phyloP scores from a whole-genome alignment of 2,797 vertebrate species.

The Crax fasciolata region DNA sequence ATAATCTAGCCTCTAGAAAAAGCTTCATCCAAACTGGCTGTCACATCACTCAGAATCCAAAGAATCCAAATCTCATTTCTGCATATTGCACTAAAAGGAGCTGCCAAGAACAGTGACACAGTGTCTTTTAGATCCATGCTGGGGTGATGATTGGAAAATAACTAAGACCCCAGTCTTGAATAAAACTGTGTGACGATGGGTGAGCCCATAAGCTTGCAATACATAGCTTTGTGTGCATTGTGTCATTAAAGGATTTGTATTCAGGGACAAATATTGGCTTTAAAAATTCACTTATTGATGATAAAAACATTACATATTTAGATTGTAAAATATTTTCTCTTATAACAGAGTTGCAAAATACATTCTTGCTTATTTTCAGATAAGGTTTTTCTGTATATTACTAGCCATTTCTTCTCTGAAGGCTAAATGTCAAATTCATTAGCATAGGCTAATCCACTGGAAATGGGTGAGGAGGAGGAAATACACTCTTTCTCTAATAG shows the following conservation, averaged over 20 bases:
- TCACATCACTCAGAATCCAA: not conserved
- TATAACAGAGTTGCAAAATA: not conserved
- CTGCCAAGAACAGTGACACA: not conserved
- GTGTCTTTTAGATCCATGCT: not conserved
- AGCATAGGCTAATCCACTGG: not conserved
- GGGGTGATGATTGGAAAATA: not conserved
- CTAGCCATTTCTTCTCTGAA: not conserved
- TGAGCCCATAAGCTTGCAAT: not conserved
- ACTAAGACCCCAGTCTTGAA: not conserved
- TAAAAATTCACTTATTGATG: not conserved
- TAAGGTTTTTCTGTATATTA: not conserved
- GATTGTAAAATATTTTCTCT: not conserved
- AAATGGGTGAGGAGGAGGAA: not conserved
- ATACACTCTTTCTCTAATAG: not conserved
- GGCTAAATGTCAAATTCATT: not conserved
- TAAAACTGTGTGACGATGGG: not conserved
- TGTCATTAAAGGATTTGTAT: not conserved
- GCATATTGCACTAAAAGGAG: accelerated
- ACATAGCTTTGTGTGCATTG: not conserved
- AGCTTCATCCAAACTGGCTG: not conserved
- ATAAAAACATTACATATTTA: not conserved
- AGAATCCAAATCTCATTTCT: not conserved
- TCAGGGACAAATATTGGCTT: not conserved
- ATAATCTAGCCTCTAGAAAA: not conserved
- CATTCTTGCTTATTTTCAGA: not conserved